A percentile compares a stretch with the other conserved stretches of the same genome.
These are phyloP conservation scores for Hetaerina titia DNA, from an alignment of 2,888 invertebrate genomes.

Conservation along the genomic window DNA sequence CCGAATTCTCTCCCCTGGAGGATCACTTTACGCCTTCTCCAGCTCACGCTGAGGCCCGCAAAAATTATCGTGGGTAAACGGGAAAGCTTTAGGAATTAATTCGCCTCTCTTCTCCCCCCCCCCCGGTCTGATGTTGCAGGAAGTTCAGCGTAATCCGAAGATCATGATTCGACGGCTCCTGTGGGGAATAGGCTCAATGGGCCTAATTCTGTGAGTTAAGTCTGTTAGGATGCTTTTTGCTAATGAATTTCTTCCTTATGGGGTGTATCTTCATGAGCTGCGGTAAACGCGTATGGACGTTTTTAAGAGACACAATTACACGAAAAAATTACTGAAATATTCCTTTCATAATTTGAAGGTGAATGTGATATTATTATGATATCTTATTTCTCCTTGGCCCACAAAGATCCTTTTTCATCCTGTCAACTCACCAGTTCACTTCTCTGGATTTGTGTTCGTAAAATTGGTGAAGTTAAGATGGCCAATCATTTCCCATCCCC, in stretches of 20 bases:
- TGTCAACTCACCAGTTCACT: too few species aligned
- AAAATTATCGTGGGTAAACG: conserved; percentile 18
- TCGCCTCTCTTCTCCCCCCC: conserved; percentile 1
- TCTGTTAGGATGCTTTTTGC: background rate
- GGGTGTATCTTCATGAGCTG: background rate
- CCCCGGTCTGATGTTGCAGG: background rate
- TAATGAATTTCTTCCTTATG: conserved; percentile 2
- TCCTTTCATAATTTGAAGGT: background rate
- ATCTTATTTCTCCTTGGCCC: too few species aligned
- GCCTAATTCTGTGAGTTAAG: background rate
- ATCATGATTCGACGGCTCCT: conserved; percentile 26
- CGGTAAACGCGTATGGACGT: background rate
- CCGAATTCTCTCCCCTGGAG: conserved; percentile 14
- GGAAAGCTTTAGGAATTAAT: conserved; percentile 44
- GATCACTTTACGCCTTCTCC: background rate
- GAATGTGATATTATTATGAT: background rate
- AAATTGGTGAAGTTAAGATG: too few species aligned
- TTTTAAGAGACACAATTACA: background rate
- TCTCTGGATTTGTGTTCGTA: too few species aligned
- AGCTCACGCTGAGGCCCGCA: background rate
- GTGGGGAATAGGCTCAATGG: conserved; percentile 7
- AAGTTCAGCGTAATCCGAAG: background rate
- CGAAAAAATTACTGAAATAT: background rate
- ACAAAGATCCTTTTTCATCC: too few species aligned
- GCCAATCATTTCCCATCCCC: too few species aligned